phyloP scores from a whole-genome alignment of 2,113 vertebrate species.

The Pelobates fuscus region DNA sequence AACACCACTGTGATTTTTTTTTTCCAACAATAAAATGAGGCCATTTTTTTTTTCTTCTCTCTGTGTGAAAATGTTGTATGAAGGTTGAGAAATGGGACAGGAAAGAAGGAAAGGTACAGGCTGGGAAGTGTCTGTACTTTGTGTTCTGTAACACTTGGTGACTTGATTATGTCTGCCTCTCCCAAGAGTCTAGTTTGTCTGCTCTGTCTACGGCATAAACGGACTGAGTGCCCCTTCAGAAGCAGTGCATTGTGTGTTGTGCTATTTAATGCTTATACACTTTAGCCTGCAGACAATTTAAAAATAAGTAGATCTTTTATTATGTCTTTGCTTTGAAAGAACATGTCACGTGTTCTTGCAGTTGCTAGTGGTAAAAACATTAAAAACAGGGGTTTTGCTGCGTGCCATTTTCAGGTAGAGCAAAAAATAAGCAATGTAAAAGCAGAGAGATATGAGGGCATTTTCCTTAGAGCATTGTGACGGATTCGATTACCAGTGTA shows the following conservation, averaged over 20 bases:
- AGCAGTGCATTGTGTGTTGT: constrained; percentile 30
- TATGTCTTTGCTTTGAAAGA: constrained; percentile 27
- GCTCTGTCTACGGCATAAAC: constrained; percentile 22
- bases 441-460: constrained; percentile 17
- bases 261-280: constrained; percentile 35
- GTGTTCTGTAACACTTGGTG: constrained; percentile 27
- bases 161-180: constrained; percentile 1
- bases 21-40: neutral
- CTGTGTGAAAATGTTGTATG: neutral
- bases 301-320: constrained; percentile 31
- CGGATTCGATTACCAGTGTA: constrained; percentile 22
- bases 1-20: neutral
- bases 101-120: neutral
- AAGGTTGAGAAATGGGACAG: neutral
- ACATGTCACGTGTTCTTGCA: constrained; percentile 28
- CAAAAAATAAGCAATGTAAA: constrained; percentile 4
- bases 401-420: neutral
- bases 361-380: constrained; percentile 17
- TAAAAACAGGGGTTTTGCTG: constrained; percentile 1
- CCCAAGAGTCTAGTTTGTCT: constrained; percentile 39
- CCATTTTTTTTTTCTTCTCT: neutral
- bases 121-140: constrained; percentile 11
- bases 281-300: constrained; percentile 36
- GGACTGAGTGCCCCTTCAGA: constrained; percentile 10
- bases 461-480: constrained; percentile 34